Percentiles rank a stretch among this genome's conserved stretches.
These are phyloP conservation scores for Hippocampus guttulatus DNA, from an alignment of 2,113 vertebrate genomes.

Conservation along the genomic window DNA sequence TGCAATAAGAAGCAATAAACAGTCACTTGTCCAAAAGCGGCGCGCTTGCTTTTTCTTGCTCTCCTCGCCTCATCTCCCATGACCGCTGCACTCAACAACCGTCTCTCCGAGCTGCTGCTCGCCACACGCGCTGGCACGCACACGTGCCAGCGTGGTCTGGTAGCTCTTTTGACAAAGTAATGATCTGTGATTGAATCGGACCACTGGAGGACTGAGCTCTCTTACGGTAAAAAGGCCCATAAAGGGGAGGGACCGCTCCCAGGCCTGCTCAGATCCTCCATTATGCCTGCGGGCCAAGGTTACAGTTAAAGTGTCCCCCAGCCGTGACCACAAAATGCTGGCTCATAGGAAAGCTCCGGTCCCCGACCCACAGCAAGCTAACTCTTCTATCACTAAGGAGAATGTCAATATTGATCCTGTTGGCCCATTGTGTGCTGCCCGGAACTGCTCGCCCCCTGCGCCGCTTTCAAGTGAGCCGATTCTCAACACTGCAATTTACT, in stretches of 20 bases:
- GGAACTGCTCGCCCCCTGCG: conserved; percentile 63
- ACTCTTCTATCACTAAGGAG: conserved; percentile 65
- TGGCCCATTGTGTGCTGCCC: conserved; percentile 67
- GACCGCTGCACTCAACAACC: conserved; percentile 38
- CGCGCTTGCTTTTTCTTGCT: conserved; percentile 41
- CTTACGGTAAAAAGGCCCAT: conserved; percentile 63
- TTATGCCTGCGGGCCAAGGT: conserved; percentile 57
- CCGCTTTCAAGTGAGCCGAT: conserved; percentile 67
- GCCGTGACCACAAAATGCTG: conserved; percentile 56
- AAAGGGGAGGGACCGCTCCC: conserved; percentile 48
- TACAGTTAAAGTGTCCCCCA: conserved; percentile 61
- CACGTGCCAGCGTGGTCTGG: conserved; percentile 53
- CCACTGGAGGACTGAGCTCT: conserved; percentile 52
- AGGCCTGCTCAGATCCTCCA: conserved; percentile 53
- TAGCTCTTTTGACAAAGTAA: conserved; percentile 67
- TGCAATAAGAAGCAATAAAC: conserved; percentile 62
- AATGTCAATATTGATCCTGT: conserved; percentile 76
- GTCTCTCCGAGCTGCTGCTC: conserved; percentile 26
- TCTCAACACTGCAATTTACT: conserved; percentile 52
- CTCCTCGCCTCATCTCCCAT: conserved; percentile 44
- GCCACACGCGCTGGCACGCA: conserved; percentile 36
- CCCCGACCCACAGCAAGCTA: conserved; percentile 58
- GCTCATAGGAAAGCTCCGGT: conserved; percentile 49
- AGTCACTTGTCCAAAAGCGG: conserved; percentile 49
- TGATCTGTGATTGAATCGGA: conserved; percentile 59